A percentile compares a stretch with the other conserved stretches of the same genome.
Conservation (phyloP, 1,140 invertebrate genomes). For the Carcinoscorpius rotundicauda region DNA sequence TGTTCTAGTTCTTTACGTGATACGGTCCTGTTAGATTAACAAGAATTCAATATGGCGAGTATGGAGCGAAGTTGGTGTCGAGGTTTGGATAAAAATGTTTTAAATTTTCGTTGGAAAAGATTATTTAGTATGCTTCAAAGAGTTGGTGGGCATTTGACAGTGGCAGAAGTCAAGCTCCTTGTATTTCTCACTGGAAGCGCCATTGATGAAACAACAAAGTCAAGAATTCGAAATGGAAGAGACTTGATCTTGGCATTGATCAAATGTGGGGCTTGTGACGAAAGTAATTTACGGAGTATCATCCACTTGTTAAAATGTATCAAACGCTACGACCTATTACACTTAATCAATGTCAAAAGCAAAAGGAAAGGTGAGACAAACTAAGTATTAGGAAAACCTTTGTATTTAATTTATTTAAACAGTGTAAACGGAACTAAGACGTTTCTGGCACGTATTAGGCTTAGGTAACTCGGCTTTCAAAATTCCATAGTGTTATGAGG, state of each 20-base stretch:
- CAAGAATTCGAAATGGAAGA: slow-evolving; percentile 15
- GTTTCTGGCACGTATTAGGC: no score
- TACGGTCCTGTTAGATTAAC: not conserved
- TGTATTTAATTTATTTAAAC: no score
- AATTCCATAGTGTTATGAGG: no score
- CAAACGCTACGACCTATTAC: slow-evolving; percentile 27
- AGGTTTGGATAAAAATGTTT: not conserved
- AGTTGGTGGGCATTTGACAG: slow-evolving; percentile 13
- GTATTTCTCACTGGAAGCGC: slow-evolving; percentile 8
- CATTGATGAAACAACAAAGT: slow-evolving; percentile 3
- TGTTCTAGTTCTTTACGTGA: not conserved
- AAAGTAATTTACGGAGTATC: slow-evolving; percentile 27
- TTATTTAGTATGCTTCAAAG: not conserved
- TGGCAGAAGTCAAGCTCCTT: slow-evolving; percentile 15
- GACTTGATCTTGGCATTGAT: slow-evolving; percentile 27
- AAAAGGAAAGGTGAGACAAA: slow-evolving; percentile 25
- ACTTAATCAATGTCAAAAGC: slow-evolving; percentile 22
- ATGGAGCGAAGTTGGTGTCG: not conserved
- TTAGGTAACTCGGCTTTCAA: no score
- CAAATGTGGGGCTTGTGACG: slow-evolving; percentile 25
- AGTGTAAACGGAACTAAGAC: no score
- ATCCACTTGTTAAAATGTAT: slow-evolving; percentile 23
- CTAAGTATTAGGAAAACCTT: no score
- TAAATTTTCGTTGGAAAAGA: no score
- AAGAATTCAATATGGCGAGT: not conserved